Evolutionary conservation across 2,797 vertebrate genomes (phyloP), one percentile per base, ranked within the genome.

Genomic region (Falco naumanni): DNA sequence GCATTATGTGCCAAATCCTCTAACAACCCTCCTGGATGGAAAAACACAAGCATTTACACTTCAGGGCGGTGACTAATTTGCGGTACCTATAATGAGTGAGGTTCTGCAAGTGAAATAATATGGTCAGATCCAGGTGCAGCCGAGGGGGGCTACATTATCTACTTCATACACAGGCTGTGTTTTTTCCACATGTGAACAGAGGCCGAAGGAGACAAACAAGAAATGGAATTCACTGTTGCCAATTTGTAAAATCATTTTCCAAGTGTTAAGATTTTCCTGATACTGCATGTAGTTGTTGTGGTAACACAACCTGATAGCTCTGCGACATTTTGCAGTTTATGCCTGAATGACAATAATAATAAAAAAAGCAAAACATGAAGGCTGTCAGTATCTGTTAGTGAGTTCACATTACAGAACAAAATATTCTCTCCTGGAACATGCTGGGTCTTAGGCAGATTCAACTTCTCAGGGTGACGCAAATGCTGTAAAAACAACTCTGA

Each of bases 401-500:
- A 94, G 89, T 87, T 97, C 93, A 69, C 60, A 33, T 94, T 96
- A 81, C 90, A 93, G 93, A 89, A 93, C 84, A 94, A 95, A 92
- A 84, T 93, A 93, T 91, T 91, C 89, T 65, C 72, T 81, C 84
- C 84, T 86, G 89, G 84, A 94, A 95, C 76, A 93, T 13, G 51
- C 72, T 60, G 90, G 79, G 76, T 79, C 87, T 85, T 90, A 89
- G 93, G 95, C 89, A 96, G 94, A 95, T 96, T 93, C 79, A 90
- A 76, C 89, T 86, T 89, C 71, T 89, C 79, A 84, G 89, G 78
- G 63, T 93, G 90, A 97, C 90, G 84, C 95, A 97, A 94, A 94
- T 95, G 92, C 94, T 96, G 96, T 90, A 90, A 96, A 95, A 94
- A 92, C 92, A 95, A 60, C 54, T 89, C 87, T 97, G 96, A 97